phyloP scores from a whole-genome alignment of 2,797 vertebrate species.

The Labeo calbasu region DNA sequence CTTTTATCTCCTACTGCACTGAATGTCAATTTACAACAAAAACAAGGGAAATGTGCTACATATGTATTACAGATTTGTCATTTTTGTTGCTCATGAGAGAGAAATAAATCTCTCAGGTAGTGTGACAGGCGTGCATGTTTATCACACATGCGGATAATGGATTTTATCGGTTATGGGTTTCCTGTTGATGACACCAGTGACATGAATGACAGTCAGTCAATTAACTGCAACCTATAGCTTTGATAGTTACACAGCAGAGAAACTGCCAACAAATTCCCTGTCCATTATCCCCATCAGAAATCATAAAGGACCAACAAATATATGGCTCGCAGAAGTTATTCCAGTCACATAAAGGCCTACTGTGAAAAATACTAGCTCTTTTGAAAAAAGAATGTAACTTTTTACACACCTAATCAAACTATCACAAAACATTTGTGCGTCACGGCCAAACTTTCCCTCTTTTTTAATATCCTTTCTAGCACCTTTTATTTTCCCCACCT shows the following conservation, averaged over 20 bases:
- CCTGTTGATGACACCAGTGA: conserved; percentile 52
- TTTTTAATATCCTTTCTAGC: conserved; percentile 56
- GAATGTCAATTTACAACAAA: conserved; percentile 28
- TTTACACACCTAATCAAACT: conserved; percentile 51
- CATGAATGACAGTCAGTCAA: conserved; percentile 26
- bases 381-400: conserved; percentile 38
- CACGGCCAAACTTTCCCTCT: conserved; percentile 41
- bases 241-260: neutral
- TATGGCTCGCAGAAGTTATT: conserved; percentile 54
- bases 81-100: conserved; percentile 24
- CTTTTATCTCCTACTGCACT: conserved; percentile 26
- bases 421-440: conserved; percentile 54
- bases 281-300: conserved; percentile 56
- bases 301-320: conserved; percentile 47
- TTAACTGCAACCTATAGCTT: conserved; percentile 27
- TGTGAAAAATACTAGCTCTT: conserved; percentile 22
- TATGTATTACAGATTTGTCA: conserved; percentile 43
- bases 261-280: conserved; percentile 31
- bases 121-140: neutral
- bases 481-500: conserved; percentile 46
- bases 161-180: conserved; percentile 49
- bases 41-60: conserved; percentile 20
- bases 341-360: conserved; percentile 14
- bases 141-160: conserved; percentile 29
- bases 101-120: conserved; percentile 30